These are phyloP conservation scores for Corvus hawaiiensis DNA, from an alignment of 2,113 vertebrate species.

Conservation along the genomic window DNA sequence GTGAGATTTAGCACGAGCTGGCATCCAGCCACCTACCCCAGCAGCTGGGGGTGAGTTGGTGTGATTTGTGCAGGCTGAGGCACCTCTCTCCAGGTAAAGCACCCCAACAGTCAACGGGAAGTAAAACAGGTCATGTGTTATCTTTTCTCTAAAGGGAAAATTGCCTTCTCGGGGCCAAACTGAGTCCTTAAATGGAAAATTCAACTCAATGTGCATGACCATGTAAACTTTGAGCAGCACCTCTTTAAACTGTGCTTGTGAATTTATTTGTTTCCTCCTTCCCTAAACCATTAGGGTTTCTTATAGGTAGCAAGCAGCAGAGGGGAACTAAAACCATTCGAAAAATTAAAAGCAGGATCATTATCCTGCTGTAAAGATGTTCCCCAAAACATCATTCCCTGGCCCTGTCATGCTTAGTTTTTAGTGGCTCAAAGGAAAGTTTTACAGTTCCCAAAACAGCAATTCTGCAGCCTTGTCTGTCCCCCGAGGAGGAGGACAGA, in stretches of 20 bases:
- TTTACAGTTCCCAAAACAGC: background rate
- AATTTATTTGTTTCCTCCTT: background rate
- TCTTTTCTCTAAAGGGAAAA: background rate
- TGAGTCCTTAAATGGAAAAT: background rate
- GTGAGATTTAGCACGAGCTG: background rate
- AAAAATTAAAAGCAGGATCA: background rate
- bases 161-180: background rate
- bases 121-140: background rate
- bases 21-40: background rate
- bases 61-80: background rate
- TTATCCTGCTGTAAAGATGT: background rate
- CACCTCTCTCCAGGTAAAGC: background rate
- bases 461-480: background rate
- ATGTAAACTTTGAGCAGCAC: background rate
- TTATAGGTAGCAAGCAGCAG: background rate
- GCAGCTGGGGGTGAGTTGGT: background rate
- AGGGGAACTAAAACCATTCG: background rate
- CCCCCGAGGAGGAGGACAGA: background rate
- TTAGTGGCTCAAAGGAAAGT: background rate
- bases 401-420: background rate
- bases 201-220: background rate
- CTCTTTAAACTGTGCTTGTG: background rate
- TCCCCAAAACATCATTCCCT: background rate
- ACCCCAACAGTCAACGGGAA: background rate
- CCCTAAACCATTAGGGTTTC: background rate